Percentiles rank a stretch among this genome's conserved stretches.
phyloP scores from a whole-genome alignment of 2,797 vertebrate genomes.

The Rhabdomys pumilio region DNA sequence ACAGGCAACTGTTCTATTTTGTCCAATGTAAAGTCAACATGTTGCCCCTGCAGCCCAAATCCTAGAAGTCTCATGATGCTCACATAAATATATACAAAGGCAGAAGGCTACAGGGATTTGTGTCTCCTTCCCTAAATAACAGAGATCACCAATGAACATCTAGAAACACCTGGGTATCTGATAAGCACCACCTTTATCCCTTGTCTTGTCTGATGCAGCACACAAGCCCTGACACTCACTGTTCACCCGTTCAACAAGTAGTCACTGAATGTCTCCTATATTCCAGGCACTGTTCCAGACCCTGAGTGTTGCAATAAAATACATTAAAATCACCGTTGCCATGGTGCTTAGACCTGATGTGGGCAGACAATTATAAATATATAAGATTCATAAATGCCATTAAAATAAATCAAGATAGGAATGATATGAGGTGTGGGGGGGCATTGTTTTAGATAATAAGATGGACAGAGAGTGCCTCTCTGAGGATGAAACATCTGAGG shows the following conservation, averaged over 20 bases:
- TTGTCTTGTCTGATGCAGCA: neutral
- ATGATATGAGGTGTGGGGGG: neutral
- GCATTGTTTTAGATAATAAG: neutral
- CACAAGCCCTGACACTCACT: neutral
- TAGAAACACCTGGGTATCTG: neutral
- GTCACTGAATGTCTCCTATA: neutral
- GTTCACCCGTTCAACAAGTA: neutral
- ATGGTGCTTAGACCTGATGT: neutral
- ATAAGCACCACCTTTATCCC: neutral
- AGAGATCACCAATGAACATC: neutral
- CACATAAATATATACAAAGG: neutral
- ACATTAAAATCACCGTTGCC: neutral
- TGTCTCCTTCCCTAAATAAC: neutral
- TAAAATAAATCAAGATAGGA: neutral
- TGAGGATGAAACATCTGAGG: neutral
- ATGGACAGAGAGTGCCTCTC: neutral
- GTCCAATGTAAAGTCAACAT: neutral
- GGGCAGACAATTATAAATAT: neutral
- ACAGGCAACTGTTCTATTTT: neutral
- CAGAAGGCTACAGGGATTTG: neutral
- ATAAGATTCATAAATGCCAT: neutral
- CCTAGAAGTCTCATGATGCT: conserved; percentile 24
- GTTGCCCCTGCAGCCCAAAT: conserved; percentile 23
- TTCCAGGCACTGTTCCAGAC: neutral
- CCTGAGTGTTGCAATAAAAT: neutral